Evolutionary conservation across 2,888 invertebrate species (phyloP).

Genomic region (Pyrrhosoma nymphula): DNA sequence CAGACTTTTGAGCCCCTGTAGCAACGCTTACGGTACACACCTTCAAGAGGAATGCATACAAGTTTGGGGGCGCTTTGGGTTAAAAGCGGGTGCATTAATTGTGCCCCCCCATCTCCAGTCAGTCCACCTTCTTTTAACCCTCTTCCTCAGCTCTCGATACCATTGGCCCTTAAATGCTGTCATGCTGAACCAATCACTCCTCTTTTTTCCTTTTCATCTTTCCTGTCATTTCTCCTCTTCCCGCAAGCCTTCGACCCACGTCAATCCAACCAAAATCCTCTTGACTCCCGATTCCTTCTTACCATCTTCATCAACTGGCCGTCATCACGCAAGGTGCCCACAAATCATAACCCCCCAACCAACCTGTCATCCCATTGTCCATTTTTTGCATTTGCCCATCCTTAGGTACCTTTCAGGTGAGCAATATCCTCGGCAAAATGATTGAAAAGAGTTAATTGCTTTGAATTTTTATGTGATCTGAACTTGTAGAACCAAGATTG

Average conservation of each 20-base stretch:
- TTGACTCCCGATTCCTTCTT: neutral
- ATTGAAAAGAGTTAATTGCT: slow-evolving; percentile 50
- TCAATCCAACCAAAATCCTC: neutral
- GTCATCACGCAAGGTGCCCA: slow-evolving; percentile 19
- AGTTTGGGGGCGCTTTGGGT: slow-evolving; percentile 41
- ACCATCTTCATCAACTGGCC: slow-evolving; percentile 25
- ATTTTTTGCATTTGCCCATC: slow-evolving; percentile 48
- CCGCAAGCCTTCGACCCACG: no score
- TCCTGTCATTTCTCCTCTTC: no score
- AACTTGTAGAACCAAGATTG: slow-evolving; percentile 32
- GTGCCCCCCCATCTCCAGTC: slow-evolving; percentile 58
- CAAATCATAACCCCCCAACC: neutral
- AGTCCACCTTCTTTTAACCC: slow-evolving; percentile 48
- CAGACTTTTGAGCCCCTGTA: slow-evolving; percentile 69
- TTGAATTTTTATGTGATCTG: slow-evolving; percentile 26
- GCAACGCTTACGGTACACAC: slow-evolving; percentile 62
- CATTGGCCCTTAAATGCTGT: neutral
- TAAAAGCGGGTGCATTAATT: slow-evolving; percentile 45
- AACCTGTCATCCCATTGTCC: slow-evolving; percentile 22
- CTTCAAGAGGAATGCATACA: slow-evolving; percentile 69
- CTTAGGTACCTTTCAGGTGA: slow-evolving; percentile 66
- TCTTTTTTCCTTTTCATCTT: no score
- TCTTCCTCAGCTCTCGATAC: neutral
- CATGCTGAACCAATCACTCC: neutral
- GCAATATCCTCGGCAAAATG: slow-evolving; percentile 45